Evolutionary conservation across 1,140 invertebrate species (phyloP).

Genomic region (Stegodyphus dumicola): DNA sequence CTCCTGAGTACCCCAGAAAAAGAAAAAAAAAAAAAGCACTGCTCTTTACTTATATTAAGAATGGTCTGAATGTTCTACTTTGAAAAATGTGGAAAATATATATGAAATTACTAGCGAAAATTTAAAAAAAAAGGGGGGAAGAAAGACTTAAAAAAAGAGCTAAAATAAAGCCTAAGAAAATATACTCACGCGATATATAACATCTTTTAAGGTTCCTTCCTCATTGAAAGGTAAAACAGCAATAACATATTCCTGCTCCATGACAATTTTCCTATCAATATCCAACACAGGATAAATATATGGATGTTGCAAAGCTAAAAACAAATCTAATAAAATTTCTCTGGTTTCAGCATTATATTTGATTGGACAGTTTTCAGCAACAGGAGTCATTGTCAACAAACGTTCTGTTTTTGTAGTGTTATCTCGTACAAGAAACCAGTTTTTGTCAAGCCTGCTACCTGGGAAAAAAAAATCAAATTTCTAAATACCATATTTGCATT

Average conservation of each 20-base stretch:
- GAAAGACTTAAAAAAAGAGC: too few relatives aligned
- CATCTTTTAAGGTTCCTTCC: constrained; percentile 86
- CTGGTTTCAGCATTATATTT: constrained; percentile 71
- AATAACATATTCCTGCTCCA: constrained; percentile 72
- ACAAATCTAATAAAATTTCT: constrained; percentile 79
- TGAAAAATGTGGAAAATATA: too few relatives aligned
- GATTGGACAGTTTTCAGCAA: constrained; percentile 73
- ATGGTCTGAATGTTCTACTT: too few relatives aligned
- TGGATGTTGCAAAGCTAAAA: constrained; percentile 87
- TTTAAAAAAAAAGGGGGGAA: too few relatives aligned
- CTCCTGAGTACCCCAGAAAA: too few relatives aligned
- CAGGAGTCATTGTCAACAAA: constrained; percentile 81
- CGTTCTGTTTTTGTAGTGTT: constrained; percentile 83
- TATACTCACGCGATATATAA: constrained; percentile 82
- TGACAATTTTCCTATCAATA: constrained; percentile 74
- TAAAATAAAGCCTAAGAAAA: too few relatives aligned
- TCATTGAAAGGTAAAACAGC: constrained; percentile 85
- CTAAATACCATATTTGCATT: background rate
- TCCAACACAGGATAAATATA: constrained; percentile 91
- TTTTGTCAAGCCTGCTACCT: constrained; percentile 84
- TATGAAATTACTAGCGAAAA: too few relatives aligned
- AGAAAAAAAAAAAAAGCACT: too few relatives aligned
- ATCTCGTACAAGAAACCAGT: constrained; percentile 90
- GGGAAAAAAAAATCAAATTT: constrained; percentile 39
- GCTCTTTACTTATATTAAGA: too few relatives aligned